Evolutionary conservation across 2,888 invertebrate species (phyloP).

Genomic region (Nipponacmea schrenckii): DNA sequence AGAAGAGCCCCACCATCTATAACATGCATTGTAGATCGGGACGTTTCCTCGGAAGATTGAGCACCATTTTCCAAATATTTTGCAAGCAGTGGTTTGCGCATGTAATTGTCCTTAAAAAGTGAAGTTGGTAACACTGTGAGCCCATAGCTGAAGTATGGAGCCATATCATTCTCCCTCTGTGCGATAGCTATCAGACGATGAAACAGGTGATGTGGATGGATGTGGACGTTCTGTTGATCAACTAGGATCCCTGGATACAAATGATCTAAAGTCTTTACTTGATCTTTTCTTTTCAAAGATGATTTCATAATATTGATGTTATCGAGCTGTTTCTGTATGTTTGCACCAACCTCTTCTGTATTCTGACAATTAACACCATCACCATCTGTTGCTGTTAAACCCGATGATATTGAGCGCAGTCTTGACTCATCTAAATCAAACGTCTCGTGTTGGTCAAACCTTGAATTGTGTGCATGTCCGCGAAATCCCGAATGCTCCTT

Average conservation of each 20-base stretch:
- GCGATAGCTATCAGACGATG: background rate
- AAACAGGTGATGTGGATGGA: no score
- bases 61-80: no score
- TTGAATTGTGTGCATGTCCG: background rate
- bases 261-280: background rate
- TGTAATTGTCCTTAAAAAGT: background rate
- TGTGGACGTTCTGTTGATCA: background rate
- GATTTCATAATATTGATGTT: background rate
- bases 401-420: background rate
- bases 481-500: no score
- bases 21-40: background rate
- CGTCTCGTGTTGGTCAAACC: background rate
- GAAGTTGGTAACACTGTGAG: background rate
- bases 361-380: background rate
- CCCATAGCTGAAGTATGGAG: background rate
- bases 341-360: background rate
- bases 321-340: background rate
- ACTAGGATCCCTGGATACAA: background rate
- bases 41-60: background rate
- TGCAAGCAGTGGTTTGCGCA: background rate
- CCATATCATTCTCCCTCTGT: no score
- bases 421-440: background rate
- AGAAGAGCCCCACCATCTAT: slow-evolving; percentile 4
- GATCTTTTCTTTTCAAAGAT: no score
- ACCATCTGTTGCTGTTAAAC: background rate